Base-by-base conservation (phyloP, 2,888 invertebrate genomes). In the Epistrophella euchroma region DNA sequence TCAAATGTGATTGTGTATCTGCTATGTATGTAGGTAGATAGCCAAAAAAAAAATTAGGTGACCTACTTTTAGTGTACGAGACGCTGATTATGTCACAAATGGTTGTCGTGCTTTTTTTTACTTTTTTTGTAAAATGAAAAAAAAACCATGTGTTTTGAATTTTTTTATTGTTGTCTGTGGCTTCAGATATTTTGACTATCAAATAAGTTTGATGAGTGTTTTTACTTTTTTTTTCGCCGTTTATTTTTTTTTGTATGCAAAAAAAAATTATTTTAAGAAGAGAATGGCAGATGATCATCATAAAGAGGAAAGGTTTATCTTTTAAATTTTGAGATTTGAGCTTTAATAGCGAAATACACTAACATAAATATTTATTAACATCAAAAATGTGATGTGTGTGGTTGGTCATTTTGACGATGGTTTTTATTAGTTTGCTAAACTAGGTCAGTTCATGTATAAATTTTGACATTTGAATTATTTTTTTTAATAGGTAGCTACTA, bases 1-100 rank as follows among this genome's bases (percentile, higher is more conserved):
- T 62, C 32, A 37, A 50, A 70, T 17, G 22, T 40, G 35, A 55
- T 52, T 56, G 56, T 56, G 35, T 71, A 37, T 70, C 47, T n/a
- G n/a, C n/a, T 64, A 47, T 32, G 17, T 64, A 68, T 43, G 76
- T 76, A 76, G 80, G 74, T 60, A 85, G 76, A 85, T 37, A 73
- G 78, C 66, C 82, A 22, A 52, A 82, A 86, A 86, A 86, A 86
- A 55, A 87, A 87, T 87, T 87, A 83, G 87, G 87, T 87, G 87
- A 87, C 87, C 87, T 83, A 87, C 87, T 83, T 87, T 87, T 79
- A 45, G 60, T 79, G 77, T 66, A 78, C 75, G 55, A 74, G 55
- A 74, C 78, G 82, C 60, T 73, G 82, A 83, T 87, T 87, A 87
- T 87, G 87, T 87, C 87, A 87, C 78, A 78, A 70, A 58, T 72